A percentile compares a stretch with the other conserved stretches of the same genome.
Conservation (phyloP, 1,140 invertebrate genomes). For the Globodera ellingtonae region DNA sequence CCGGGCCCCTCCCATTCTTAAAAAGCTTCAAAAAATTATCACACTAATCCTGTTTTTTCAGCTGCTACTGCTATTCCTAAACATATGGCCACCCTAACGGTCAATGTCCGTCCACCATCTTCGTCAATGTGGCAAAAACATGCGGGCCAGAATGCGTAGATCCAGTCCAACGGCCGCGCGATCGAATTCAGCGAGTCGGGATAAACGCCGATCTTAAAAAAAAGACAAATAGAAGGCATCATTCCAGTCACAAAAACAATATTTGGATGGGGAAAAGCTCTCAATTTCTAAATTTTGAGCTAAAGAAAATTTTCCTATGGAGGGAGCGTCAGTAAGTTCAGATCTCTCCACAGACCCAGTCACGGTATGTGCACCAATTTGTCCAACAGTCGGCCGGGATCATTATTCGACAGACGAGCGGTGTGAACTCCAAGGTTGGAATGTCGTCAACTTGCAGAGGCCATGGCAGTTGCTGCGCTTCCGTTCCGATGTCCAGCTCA, state of each 20-base stretch:
- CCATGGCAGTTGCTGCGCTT: slow-evolving; percentile 1
- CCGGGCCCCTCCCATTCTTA: too few relatives aligned
- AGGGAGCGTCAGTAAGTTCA: neutral
- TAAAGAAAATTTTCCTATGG: too few relatives aligned
- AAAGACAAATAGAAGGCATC: neutral
- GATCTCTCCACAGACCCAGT: slow-evolving; percentile 25
- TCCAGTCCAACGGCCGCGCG: slow-evolving; percentile 29
- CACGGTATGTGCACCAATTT: slow-evolving; percentile 20
- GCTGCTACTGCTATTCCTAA: too few relatives aligned
- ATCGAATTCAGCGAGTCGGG: slow-evolving; percentile 19
- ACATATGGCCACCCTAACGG: too few relatives aligned
- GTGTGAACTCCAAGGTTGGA: slow-evolving; percentile 35
- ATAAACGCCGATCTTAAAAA: slow-evolving; percentile 30
- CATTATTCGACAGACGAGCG: slow-evolving; percentile 35
- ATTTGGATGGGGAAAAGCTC: neutral
- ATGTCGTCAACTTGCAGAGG: slow-evolving; percentile 34
- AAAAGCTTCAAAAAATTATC: too few relatives aligned
- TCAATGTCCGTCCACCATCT: neutral
- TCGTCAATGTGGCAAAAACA: neutral
- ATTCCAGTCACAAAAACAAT: too few relatives aligned
- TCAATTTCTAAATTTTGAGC: too few relatives aligned
- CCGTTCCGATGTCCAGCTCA: neutral
- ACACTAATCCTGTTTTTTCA: too few relatives aligned
- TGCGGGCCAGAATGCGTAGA: slow-evolving; percentile 35
- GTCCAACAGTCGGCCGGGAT: slow-evolving; percentile 28